A percentile compares a stretch with the other conserved stretches of the same genome.
Evolutionary conservation across 2,113 vertebrate species (phyloP).

Genomic region (Papio anubis): DNA sequence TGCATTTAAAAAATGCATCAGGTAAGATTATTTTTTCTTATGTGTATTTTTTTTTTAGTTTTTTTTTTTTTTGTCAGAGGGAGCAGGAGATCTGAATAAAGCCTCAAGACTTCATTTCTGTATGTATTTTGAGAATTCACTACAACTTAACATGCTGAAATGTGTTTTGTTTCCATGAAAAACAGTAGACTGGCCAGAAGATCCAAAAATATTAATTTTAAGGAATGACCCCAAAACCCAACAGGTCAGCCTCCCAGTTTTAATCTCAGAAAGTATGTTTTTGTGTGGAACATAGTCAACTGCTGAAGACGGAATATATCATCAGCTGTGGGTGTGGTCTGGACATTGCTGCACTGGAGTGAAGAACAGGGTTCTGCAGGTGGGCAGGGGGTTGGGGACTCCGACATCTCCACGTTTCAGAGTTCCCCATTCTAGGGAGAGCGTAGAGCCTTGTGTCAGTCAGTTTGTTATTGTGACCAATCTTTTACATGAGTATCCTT

Average conservation of each 20-base stretch:
- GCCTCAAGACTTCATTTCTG: neutral
- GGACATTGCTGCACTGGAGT: too few species aligned
- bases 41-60: neutral
- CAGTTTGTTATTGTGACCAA: neutral
- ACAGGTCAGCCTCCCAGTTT: neutral
- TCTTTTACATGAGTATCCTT: neutral
- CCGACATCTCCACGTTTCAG: neutral
- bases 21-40: neutral
- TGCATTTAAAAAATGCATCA: neutral
- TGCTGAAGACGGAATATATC: neutral
- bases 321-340: neutral
- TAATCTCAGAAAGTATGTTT: neutral
- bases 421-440: neutral
- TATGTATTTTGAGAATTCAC: neutral
- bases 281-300: neutral
- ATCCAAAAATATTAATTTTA: constrained; percentile 9
- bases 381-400: accelerated
- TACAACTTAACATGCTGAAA: constrained; percentile 12
- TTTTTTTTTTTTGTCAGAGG: neutral
- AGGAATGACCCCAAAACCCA: neutral
- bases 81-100: neutral
- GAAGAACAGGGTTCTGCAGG: neutral
- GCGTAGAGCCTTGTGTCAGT: neutral
- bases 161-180: constrained; percentile 37
- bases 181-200: constrained; percentile 15